phyloP scores from a whole-genome alignment of 23 tunicate species.

The Trididemnum nubilum region DNA sequence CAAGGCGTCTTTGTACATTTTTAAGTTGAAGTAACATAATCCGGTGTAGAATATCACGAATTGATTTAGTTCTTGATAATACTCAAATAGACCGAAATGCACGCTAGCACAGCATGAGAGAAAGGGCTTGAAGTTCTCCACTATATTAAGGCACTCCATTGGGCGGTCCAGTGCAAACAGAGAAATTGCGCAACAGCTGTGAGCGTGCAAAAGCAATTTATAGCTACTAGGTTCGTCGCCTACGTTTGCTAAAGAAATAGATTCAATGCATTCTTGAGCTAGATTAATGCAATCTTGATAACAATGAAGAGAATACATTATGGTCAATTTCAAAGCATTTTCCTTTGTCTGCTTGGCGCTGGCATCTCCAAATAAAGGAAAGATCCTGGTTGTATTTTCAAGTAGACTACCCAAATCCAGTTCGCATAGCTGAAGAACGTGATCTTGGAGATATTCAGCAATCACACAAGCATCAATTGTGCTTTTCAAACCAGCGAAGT shows the following conservation, averaged over 20 bases:
- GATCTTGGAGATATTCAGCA: background rate
- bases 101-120: background rate
- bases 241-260: background rate
- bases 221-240: background rate
- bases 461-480: background rate
- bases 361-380: too few species aligned
- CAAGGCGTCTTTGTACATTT: background rate
- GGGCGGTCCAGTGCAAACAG: background rate
- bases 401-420: background rate
- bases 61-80: background rate
- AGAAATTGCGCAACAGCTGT: background rate
- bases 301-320: background rate
- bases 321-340: background rate
- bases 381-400: too few species aligned
- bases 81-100: background rate
- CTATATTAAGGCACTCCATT: background rate
- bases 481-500: conserved; percentile 1
- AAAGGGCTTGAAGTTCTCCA: background rate
- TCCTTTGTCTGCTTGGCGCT: background rate
- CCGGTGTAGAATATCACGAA: background rate
- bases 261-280: background rate
- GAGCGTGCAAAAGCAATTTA: background rate
- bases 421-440: background rate
- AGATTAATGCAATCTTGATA: background rate
- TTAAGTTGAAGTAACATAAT: background rate